Evolutionary conservation across 2,113 vertebrate species (phyloP), one percentile per base, ranked within the genome.

Genomic region (Pseudorasbora parva): DNA sequence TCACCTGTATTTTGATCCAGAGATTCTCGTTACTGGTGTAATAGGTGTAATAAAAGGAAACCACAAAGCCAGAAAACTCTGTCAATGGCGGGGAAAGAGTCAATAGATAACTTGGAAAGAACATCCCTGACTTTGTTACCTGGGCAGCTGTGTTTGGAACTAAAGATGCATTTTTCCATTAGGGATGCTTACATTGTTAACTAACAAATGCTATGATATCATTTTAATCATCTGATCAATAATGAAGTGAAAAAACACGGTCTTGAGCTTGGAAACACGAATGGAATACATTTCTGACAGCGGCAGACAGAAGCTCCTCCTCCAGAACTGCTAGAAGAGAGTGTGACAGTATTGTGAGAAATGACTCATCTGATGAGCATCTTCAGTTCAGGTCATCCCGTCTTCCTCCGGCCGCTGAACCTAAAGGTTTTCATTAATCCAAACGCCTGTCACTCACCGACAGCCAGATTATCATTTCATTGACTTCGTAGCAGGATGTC

Each of bases 361-460:
- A 77, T 82, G 86, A 84, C 77, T 86, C 85, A 84, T 84, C 85
- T 77, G 57, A 81, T 60, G 57, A 81, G 82, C 54, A 25, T 25
- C 69, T 83, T 72, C 17, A n/a, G 37, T 76, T 60, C 30, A 21
- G 41, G 8, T 45, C 79, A 54, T 64, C 43, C 43, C 43, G 15
- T 54, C 51, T 54, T 54, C 51, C 45, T 47, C 45, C 0, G 45
- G 45, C 45, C 45, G 2, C 45, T 62, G 60, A 62, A 62, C 60
- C 25, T 62, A 66, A 56, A 59, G 57, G 33, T 21, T 77, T 47
- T 54, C 33, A 51, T 77, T 64, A 41, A 47, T 77, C 51, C 60
- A 49, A 64, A 8, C 23, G 12, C 19, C 41, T 60, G 43, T 49
- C 59, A 83, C 15, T 83, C 30, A 41, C 49, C 23, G 27, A 30